These are phyloP conservation scores for Anomalospiza imberbis DNA, from an alignment of 2,797 vertebrate species.

Conservation along the genomic window DNA sequence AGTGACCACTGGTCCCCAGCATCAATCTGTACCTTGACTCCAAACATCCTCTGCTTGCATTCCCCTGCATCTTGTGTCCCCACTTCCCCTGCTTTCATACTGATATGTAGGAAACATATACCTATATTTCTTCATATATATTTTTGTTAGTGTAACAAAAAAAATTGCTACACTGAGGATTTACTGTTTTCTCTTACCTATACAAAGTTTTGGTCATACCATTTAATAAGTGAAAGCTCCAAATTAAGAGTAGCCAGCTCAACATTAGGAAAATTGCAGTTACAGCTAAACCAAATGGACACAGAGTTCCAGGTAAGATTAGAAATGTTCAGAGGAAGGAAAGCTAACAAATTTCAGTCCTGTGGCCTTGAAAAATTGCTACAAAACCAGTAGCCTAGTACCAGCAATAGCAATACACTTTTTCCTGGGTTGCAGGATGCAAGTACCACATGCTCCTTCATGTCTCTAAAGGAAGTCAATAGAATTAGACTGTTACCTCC, in stretches of 20 bases:
- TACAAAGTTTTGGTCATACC: background rate
- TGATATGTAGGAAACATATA: too few relatives aligned
- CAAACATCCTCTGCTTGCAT: background rate
- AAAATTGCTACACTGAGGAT: background rate
- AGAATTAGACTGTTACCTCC: background rate
- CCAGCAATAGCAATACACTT: background rate
- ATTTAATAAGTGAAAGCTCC: background rate
- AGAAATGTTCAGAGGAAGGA: background rate
- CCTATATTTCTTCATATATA: background rate
- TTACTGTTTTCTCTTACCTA: background rate
- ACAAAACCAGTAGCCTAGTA: background rate
- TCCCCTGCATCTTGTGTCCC: background rate
- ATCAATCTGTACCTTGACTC: background rate
- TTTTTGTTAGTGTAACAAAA: background rate
- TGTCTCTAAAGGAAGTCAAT: background rate
- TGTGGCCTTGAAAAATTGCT: background rate
- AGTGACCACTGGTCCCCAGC: background rate
- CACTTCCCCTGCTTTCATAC: background rate
- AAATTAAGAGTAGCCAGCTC: background rate
- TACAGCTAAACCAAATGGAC: background rate
- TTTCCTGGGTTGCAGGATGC: background rate
- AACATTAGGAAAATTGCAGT: background rate
- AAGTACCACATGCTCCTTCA: background rate
- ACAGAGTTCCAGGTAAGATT: background rate
- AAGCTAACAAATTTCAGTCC: background rate